Percentiles rank a stretch among this genome's conserved stretches.
phyloP scores from a whole-genome alignment of 2,113 vertebrate species.

The Budorcas taxicolor region DNA sequence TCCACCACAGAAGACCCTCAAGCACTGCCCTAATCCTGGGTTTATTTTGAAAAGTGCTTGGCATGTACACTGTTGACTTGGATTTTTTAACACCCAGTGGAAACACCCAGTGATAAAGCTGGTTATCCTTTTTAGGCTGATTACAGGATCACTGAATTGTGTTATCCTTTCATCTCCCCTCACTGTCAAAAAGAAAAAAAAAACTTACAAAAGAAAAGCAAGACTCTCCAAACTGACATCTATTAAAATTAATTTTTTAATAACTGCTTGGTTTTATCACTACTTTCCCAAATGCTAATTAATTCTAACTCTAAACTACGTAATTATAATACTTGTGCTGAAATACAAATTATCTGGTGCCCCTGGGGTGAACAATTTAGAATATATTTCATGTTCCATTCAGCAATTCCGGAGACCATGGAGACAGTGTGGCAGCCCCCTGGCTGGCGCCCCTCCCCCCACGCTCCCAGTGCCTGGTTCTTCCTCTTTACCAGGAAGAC shows the following conservation, averaged over 20 bases:
- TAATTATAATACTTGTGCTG: slow-evolving; percentile 74
- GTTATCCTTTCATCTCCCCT: not conserved
- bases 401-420: slow-evolving; percentile 29
- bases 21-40: not conserved
- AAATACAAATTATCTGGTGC: slow-evolving; percentile 77
- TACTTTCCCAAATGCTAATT: slow-evolving; percentile 74
- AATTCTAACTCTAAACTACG: slow-evolving; percentile 75
- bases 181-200: not conserved
- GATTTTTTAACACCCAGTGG: slow-evolving; percentile 23
- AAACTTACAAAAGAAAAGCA: slow-evolving; percentile 30
- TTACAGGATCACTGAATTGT: slow-evolving; percentile 34
- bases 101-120: slow-evolving; percentile 38
- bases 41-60: not conserved
- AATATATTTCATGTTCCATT: slow-evolving; percentile 70
- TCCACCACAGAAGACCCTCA: not conserved
- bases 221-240: slow-evolving; percentile 62
- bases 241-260: slow-evolving; percentile 76
- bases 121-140: not conserved
- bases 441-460: not conserved
- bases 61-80: slow-evolving; percentile 10
- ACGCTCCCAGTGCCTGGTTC: slow-evolving; percentile 20
- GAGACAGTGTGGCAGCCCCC: slow-evolving; percentile 36
- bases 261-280: slow-evolving; percentile 71
- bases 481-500: slow-evolving; percentile 65
- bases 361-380: slow-evolving; percentile 60